Base-by-base conservation (phyloP, 2,113 vertebrate species). In the Carlito syrichta region DNA sequence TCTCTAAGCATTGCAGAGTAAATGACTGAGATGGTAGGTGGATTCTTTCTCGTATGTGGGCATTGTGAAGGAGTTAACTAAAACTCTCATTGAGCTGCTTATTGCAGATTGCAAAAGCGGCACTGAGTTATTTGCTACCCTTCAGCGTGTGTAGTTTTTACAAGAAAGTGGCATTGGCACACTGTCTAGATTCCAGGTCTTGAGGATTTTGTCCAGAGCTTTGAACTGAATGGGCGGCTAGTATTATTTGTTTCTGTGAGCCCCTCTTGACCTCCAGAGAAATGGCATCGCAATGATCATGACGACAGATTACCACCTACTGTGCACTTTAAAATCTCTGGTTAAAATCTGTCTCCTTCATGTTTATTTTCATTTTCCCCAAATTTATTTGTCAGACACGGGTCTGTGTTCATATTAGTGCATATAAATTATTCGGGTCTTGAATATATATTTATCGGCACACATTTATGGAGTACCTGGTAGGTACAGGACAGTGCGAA, bases 301-400 rank as follows among this genome's bases (percentile, higher is more conserved):
- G 78, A 82, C 38, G 13, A 56, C 94, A 76, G 97, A 96, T 96
- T 76, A 52, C 83, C 91, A 45, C 86, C 89, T 40, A 76, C 74
- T 25, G 69, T 40, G 81, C 76, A 63, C 87, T 84, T 52, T 32
- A 66, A 89, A 82, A 68, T 76, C 92, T 56, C 74, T 84, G 74
- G 27, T 43, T 74, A 79, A 71, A 62, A 52, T 97, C 95, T 81
- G 84, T 58, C 84, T 22, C 3, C 79, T 68, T 71, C 1, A 0
- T 66, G 79, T 94, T 96, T 96, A 79, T 94, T 96, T 97, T 97
- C 74, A 50, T 97, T 87, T 82, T 40, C 45, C 38, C 71, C 86
- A 66, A 20, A 71, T 91, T 95, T 97, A 71, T 78, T 96, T 96
- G 94, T 89, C 81, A 90, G 25, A 38, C 63, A 58, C 54, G 69